Conservation (phyloP, 2,797 vertebrate species). For the Sciurus vulgaris region DNA sequence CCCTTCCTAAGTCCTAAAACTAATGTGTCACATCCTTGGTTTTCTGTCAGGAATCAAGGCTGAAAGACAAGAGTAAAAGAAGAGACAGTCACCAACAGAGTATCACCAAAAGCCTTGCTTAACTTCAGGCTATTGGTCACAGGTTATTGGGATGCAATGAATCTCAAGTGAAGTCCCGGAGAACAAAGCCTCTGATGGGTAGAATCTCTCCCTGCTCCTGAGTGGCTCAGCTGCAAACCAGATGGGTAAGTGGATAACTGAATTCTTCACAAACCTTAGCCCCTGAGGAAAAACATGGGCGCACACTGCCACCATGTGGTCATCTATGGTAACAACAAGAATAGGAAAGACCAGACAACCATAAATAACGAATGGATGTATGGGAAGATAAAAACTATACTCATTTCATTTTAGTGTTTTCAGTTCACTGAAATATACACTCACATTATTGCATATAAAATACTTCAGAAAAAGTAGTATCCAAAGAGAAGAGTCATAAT, state of each 20-base stretch:
- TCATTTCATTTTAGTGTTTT: slow-evolving; percentile 77
- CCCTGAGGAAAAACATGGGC: accelerated
- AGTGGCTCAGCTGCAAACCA: background rate
- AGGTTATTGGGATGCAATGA: background rate
- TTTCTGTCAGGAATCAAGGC: background rate
- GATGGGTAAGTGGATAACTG: accelerated
- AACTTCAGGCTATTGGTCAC: background rate
- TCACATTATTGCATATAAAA: slow-evolving; percentile 28
- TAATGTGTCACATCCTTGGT: background rate
- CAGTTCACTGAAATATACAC: slow-evolving; percentile 56
- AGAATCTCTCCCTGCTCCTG: background rate
- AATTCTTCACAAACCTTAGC: accelerated
- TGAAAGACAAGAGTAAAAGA: background rate
- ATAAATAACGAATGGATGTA: accelerated
- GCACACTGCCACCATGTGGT: slow-evolving; percentile 83
- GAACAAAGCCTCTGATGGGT: background rate
- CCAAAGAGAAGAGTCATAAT: slow-evolving; percentile 78
- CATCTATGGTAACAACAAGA: accelerated
- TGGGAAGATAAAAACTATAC: slow-evolving; percentile 42
- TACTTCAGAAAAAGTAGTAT: slow-evolving; percentile 63
- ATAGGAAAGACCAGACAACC: background rate
- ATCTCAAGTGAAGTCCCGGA: background rate
- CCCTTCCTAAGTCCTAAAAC: background rate
- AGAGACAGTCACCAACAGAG: background rate
- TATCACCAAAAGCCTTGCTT: background rate